Evolutionary conservation across 2,797 vertebrate species (phyloP), one percentile per base, ranked within the genome.

Genomic region (Platalea minor): DNA sequence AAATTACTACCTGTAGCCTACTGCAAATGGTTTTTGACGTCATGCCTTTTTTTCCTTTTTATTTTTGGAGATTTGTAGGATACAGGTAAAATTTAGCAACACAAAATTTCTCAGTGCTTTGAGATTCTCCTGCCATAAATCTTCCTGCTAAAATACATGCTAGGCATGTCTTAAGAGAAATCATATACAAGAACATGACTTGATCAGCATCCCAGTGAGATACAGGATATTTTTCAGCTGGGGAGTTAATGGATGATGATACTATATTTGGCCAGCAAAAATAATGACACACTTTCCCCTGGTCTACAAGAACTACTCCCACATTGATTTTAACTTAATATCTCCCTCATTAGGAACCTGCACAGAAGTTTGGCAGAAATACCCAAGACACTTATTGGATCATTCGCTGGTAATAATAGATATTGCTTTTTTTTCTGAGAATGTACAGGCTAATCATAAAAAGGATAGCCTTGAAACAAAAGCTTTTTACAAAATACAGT

Each of bases 301-400:
- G 93, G 94, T 94, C 97, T 96, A 91, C 89, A 93, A 96, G 96
- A 96, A 96, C 94, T 96, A 96, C 96, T 97, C 96, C 94, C 96
- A 92, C 96, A 97, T 97, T 97, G 97, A 97, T 97, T 97, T 97
- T 95, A 96, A 92, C 96, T 96, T 97, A 96, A 96, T 96, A 97
- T 97, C 90, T 96, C 96, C 84, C 93, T 96, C 96, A 97, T 97
- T 97, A 97, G 93, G 92, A 96, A 96, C 91, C 95, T 95, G 85
- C 89, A 92, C 92, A 96, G 93, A 96, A 96, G 89, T 97, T 96
- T 97, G 96, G 94, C 94, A 95, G 93, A 95, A 96, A 94, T 95
- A 95, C 94, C 91, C 96, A 91, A 90, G 94, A 91, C 93, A 85
- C 57, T 97, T 96, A 96, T 82, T 93, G 93, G 94, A 94, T 95